phyloP scores from a whole-genome alignment of 2,888 invertebrate species.

The Sturmia bella region DNA sequence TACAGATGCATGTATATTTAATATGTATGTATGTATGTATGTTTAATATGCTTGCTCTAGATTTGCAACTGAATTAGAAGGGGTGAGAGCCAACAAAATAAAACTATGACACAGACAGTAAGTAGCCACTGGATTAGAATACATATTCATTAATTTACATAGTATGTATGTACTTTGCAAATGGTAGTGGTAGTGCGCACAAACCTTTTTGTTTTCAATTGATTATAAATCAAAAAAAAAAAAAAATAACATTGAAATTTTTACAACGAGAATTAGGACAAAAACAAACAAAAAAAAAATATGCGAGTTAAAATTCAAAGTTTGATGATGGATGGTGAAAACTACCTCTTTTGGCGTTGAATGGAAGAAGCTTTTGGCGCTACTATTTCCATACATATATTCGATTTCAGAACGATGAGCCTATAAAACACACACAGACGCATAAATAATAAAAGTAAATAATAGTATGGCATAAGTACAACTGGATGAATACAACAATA shows the following conservation, averaged over 20 bases:
- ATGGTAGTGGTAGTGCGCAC: slow-evolving; percentile 59
- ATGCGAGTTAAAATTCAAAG: slow-evolving; percentile 51
- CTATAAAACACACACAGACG: slow-evolving; percentile 82
- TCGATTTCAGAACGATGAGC: slow-evolving; percentile 95
- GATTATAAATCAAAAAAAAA: slow-evolving; percentile 47
- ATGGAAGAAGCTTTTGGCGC: slow-evolving; percentile 72
- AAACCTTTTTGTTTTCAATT: slow-evolving; percentile 41
- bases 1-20: too few species aligned
- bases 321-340: slow-evolving; percentile 68
- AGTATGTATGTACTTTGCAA: too few species aligned
- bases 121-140: slow-evolving; percentile 46
- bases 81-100: slow-evolving; percentile 33
- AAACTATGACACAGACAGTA: slow-evolving; percentile 56
- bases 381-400: slow-evolving; percentile 89
- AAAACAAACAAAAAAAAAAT: slow-evolving; percentile 1
- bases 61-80: slow-evolving; percentile 50
- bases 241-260: slow-evolving; percentile 54
- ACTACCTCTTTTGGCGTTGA: slow-evolving; percentile 87
- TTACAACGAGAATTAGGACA: slow-evolving; percentile 56
- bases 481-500: slow-evolving; percentile 5
- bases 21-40: slow-evolving; percentile 6
- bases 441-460: slow-evolving; percentile 33
- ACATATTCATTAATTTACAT: slow-evolving; percentile 18
- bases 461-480: slow-evolving; percentile 23
- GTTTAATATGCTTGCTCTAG: slow-evolving; percentile 43